A percentile compares a stretch with the other conserved stretches of the same genome.
Conservation (phyloP, 2,113 vertebrate species). For the Dendropsophus ebraccatus region DNA sequence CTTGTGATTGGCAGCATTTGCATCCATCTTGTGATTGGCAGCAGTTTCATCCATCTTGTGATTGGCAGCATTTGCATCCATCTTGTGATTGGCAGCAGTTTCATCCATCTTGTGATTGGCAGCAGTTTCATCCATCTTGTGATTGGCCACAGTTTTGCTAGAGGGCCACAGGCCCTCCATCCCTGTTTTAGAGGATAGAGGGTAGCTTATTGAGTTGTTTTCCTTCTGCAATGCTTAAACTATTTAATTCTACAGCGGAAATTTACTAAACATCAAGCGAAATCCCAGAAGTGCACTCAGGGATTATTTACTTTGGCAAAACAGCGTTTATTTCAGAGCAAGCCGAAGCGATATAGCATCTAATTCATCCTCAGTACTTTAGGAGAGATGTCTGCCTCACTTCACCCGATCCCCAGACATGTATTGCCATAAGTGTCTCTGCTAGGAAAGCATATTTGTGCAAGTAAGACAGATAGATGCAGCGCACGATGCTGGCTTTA, state of each 20-base stretch:
- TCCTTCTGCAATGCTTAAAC: neutral
- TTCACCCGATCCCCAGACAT: slow-evolving; percentile 19
- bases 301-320: neutral
- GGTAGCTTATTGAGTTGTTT: neutral
- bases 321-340: neutral
- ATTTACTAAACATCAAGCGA: neutral
- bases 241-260: neutral
- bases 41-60: no score
- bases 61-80: no score
- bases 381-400: slow-evolving; percentile 3
- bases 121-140: no score
- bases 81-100: no score
- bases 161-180: no score
- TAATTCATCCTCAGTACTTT: slow-evolving; percentile 22
- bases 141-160: no score
- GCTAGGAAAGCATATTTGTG: slow-evolving; percentile 27
- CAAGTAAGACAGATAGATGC: slow-evolving; percentile 3
- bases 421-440: slow-evolving; percentile 24
- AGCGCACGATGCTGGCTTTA: neutral
- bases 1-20: no score
- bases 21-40: no score
- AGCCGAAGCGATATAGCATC: neutral
- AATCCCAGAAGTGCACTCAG: slow-evolving; percentile 16
- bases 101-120: no score
- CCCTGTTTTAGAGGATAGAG: no score